phyloP scores from a whole-genome alignment of 2,797 vertebrate genomes.

The Falco columbarius region DNA sequence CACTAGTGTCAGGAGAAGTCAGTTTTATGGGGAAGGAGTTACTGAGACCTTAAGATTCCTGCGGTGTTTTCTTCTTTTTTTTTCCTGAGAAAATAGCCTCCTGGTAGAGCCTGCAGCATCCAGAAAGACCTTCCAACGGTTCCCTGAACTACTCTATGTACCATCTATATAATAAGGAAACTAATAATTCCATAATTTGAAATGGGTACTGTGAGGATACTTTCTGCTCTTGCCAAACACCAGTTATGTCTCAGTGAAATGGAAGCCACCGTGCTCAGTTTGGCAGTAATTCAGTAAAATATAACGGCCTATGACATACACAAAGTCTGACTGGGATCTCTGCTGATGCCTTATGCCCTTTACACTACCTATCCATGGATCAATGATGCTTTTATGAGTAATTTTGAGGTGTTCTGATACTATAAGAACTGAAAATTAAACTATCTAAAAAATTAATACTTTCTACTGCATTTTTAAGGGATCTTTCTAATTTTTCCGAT shows the following conservation, averaged over 20 bases:
- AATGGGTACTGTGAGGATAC: conserved; percentile 51
- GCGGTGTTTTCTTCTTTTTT: neutral
- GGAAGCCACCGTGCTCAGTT: conserved; percentile 36
- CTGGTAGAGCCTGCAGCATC: neutral
- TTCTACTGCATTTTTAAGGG: neutral
- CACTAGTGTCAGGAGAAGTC: conserved; percentile 30
- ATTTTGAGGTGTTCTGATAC: neutral
- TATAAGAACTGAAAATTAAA: neutral
- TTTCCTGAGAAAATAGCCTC: conserved; percentile 14
- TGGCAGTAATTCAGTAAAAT: conserved; percentile 41
- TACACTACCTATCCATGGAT: neutral
- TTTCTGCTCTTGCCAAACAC: conserved; percentile 43
- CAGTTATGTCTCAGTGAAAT: conserved; percentile 43
- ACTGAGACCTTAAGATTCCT: conserved; percentile 43
- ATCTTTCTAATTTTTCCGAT: neutral
- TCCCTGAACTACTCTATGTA: conserved; percentile 44
- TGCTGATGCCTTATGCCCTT: neutral
- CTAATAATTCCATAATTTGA: conserved; percentile 59
- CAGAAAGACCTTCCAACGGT: conserved; percentile 40
- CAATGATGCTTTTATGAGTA: neutral
- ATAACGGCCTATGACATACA: neutral
- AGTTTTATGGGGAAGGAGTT: conserved; percentile 49
- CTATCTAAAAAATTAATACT: neutral
- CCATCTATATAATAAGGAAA: conserved; percentile 56
- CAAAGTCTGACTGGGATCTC: neutral